Evolutionary conservation across 1,140 invertebrate genomes (phyloP).

Genomic region (Acromyrmex echinatior): DNA sequence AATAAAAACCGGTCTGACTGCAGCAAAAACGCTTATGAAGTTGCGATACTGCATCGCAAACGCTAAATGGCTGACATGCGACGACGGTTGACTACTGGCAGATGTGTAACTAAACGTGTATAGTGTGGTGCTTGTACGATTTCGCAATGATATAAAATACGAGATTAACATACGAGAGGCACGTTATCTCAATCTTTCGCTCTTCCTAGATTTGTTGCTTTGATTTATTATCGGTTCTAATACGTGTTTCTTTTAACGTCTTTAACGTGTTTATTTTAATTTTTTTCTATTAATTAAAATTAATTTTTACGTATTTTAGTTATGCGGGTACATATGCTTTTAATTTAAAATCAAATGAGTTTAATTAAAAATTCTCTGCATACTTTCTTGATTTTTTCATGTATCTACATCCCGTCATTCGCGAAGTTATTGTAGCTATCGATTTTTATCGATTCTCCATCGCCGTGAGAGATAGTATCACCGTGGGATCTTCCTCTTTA

Average conservation of each 20-base stretch:
- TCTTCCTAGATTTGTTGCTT: neutral
- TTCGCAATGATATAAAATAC: conserved; percentile 9
- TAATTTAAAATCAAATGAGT: neutral
- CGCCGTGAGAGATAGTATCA: conserved; percentile 57
- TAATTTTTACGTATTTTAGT: neutral
- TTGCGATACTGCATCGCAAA: conserved; percentile 32
- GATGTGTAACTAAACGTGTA: conserved; percentile 14
- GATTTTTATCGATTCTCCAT: conserved; percentile 51
- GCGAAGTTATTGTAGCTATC: neutral
- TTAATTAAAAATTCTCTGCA: neutral
- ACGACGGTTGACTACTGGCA: conserved; percentile 40
- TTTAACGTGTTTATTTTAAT: neutral
- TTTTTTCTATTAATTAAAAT: neutral
- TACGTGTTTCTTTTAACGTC: neutral
- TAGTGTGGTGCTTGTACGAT: neutral
- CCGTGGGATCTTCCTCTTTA: neutral
- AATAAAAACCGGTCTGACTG: conserved; percentile 57
- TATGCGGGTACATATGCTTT: neutral
- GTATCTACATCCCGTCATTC: neutral
- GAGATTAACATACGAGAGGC: neutral
- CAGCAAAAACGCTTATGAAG: neutral
- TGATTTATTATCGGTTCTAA: neutral
- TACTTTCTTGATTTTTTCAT: conserved; percentile 2
- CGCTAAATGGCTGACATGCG: conserved; percentile 45
- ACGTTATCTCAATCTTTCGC: neutral